Base-by-base conservation (phyloP, 2,888 invertebrate genomes). In the Andrena minutula region DNA sequence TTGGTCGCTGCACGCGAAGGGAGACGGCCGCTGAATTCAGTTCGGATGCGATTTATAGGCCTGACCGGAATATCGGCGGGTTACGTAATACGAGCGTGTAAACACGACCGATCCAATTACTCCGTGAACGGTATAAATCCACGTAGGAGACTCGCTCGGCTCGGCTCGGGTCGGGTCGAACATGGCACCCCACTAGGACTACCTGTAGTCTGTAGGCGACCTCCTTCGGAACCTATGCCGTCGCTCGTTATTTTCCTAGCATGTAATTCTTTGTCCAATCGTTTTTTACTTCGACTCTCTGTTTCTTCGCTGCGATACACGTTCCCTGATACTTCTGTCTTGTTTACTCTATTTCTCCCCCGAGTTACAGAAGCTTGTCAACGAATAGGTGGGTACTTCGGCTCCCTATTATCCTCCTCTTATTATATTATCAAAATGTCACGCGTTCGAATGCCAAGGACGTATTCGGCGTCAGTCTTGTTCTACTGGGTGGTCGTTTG, bases 371-470 rank as follows among this genome's bases (percentile, higher is more conserved):
- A 41, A 41, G 16, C 41, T 41, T 41, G 41, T 16, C 41, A 16
- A 41, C 41, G 41, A 41, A 41, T 16, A 35, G 10, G 2, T 35
- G 2, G 8, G 10, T 2, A 16, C 12, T 41, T 5, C 16, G 41
- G 41, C 16, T 16, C 41, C 41, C 41, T 5, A 41, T 41, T 41
- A 41, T 41, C 41, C 12, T 41, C 41, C 16, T 41, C 41, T 41
- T 41, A 41, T 41, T 41, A 41, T 28, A 8, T 4, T 60, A 56
- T 49, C 51, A 58, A 84, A 88, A 87, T 85, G 81, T 89, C 88
- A 89, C 82, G 85, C 88, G 87, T 88, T 76, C 75, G 75, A 88
- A 88, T 89, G 85, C 86, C 86, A 88, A 85, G 69, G 47, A 64
- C 35, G 58, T 58, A 2, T 58, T 58, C 41, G 41, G 41, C 16